phyloP scores from a whole-genome alignment of 2,797 vertebrate genomes.

The Chelon auratus region DNA sequence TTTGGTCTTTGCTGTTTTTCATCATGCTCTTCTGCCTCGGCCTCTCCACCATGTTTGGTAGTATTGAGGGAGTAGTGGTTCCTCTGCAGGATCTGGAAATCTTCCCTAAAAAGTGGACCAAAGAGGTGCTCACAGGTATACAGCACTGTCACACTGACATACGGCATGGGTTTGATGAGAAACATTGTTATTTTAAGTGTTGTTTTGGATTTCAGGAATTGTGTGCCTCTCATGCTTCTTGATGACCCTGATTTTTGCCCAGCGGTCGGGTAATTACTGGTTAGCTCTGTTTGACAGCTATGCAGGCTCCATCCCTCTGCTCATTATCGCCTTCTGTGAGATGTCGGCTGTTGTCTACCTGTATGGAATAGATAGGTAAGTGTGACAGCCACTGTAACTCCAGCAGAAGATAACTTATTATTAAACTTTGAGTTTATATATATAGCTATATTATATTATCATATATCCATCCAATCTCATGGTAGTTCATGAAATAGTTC shows the following conservation, averaged over 20 bases:
- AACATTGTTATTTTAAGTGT: not conserved
- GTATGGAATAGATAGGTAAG: constrained; percentile 80
- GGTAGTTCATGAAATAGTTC: too few species aligned
- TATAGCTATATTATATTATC: too few species aligned
- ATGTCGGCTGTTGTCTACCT: constrained; percentile 87
- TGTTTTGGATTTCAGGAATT: constrained; percentile 83
- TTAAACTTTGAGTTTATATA: too few species aligned
- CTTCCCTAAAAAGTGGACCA: constrained; percentile 13
- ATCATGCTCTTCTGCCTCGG: too few species aligned
- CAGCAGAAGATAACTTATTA: not conserved
- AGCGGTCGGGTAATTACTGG: constrained; percentile 91
- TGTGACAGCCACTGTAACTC: not conserved
- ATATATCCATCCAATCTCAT: too few species aligned
- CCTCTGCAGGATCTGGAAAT: constrained; percentile 85
- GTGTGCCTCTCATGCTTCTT: constrained; percentile 82
- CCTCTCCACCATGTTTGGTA: too few species aligned
- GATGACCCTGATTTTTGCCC: constrained; percentile 86
- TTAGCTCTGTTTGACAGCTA: constrained; percentile 87
- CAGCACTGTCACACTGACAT: not conserved
- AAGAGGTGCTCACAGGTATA: constrained; percentile 86
- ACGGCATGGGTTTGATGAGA: not conserved
- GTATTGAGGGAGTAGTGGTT: constrained; percentile 79
- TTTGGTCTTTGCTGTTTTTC: too few species aligned
- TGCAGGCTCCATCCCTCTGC: constrained; percentile 89
- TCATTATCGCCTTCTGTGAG: constrained; percentile 89